phyloP scores from a whole-genome alignment of 1,140 invertebrate genomes.

The Zophobas morio region DNA sequence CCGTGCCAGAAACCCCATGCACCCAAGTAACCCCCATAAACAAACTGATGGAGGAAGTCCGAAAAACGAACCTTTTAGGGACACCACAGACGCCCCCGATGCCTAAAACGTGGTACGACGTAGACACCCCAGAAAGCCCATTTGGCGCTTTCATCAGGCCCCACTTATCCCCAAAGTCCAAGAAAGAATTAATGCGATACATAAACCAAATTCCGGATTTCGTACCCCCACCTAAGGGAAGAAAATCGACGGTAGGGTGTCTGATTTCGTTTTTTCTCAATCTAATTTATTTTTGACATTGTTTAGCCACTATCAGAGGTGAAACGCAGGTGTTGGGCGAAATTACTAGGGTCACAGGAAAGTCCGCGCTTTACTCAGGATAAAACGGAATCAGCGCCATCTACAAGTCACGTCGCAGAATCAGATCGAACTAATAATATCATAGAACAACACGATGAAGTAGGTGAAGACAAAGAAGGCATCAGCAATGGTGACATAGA shows the following conservation, averaged over 20 bases:
- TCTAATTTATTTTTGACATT: constrained; percentile 19
- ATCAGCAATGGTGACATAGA: not conserved
- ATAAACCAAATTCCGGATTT: constrained; percentile 69
- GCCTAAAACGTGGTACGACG: constrained; percentile 65
- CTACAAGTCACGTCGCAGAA: not conserved
- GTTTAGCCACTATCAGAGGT: constrained; percentile 72
- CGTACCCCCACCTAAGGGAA: constrained; percentile 60
- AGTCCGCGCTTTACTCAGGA: not conserved
- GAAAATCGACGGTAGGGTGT: constrained; percentile 68
- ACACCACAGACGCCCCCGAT: constrained; percentile 48
- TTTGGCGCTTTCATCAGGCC: constrained; percentile 69
- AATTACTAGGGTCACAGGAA: constrained; percentile 47
- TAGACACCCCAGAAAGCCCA: constrained; percentile 72
- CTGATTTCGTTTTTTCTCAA: constrained; percentile 44
- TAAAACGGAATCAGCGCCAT: not conserved
- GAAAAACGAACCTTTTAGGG: constrained; percentile 56
- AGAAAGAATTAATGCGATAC: constrained; percentile 70
- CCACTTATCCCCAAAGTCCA: constrained; percentile 70
- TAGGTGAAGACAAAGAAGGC: not conserved
- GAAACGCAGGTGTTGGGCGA: constrained; percentile 67
- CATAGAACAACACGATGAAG: not conserved
- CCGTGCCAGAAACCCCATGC: constrained; percentile 28
- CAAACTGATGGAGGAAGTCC: constrained; percentile 61
- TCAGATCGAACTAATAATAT: too few species aligned
- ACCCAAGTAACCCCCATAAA: constrained; percentile 65